Percentiles rank a stretch among this genome's conserved stretches.
phyloP scores from a whole-genome alignment of 2,113 vertebrate genomes.

The Puffinus mauretanicus region DNA sequence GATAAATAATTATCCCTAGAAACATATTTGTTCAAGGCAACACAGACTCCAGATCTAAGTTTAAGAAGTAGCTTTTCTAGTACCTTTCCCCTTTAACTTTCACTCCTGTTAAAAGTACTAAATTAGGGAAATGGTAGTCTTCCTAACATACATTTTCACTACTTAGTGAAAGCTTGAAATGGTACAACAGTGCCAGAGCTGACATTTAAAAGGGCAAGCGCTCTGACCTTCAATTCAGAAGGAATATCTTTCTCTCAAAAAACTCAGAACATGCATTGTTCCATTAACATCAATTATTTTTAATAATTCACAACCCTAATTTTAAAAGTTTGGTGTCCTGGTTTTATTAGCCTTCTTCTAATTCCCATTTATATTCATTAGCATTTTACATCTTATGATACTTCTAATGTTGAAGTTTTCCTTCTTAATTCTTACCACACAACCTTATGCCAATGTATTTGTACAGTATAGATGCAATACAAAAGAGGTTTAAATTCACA shows the following conservation, averaged over 20 bases:
- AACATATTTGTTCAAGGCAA: constrained; percentile 25
- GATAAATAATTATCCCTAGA: not conserved
- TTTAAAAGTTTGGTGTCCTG: constrained; percentile 13
- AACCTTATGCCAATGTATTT: not conserved
- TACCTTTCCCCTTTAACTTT: not conserved
- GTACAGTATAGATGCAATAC: not conserved
- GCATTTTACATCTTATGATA: constrained; percentile 9
- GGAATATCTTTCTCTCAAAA: constrained; percentile 23
- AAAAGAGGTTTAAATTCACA: not conserved
- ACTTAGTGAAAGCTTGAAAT: not conserved
- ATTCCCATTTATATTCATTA: constrained; percentile 15
- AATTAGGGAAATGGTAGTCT: not conserved
- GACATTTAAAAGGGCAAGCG: constrained; percentile 36
- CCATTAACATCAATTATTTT: constrained; percentile 39
- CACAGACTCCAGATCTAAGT: not conserved
- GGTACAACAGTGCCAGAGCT: not conserved
- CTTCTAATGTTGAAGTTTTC: constrained; percentile 13
- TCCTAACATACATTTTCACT: constrained; percentile 31
- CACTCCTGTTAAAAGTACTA: not conserved
- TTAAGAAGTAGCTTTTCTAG: constrained; percentile 19
- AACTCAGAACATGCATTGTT: constrained; percentile 14
- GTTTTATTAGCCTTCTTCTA: constrained; percentile 8
- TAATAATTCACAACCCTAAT: constrained; percentile 22
- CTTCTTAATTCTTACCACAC: not conserved
- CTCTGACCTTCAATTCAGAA: constrained; percentile 46